Evolutionary conservation across 2,888 invertebrate species (phyloP).

Genomic region (Sminthurides aquaticus): DNA sequence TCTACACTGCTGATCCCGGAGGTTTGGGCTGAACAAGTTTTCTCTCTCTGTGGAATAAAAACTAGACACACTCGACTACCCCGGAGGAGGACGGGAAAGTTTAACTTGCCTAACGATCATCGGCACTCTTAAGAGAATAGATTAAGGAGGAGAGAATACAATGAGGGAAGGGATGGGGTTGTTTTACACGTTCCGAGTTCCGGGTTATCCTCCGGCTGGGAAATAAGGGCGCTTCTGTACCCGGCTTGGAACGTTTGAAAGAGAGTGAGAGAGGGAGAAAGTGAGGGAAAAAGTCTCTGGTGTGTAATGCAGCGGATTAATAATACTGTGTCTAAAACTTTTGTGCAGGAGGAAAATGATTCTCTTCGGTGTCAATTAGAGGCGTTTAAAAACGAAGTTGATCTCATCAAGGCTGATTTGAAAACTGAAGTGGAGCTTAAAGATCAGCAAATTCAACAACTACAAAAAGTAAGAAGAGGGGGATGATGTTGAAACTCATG

Average conservation of each 20-base stretch:
- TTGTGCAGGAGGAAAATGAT: constrained; percentile 72
- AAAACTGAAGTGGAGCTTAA: constrained; percentile 71
- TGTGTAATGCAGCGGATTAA: neutral
- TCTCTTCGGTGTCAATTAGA: constrained; percentile 82
- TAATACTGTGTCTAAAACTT: constrained; percentile 1
- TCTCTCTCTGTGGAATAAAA: too few species aligned
- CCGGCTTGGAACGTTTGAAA: too few species aligned
- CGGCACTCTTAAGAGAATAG: neutral
- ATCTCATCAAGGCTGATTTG: constrained; percentile 72
- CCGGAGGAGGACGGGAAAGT: too few species aligned
- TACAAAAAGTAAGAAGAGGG: constrained; percentile 55
- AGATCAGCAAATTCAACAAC: constrained; percentile 71
- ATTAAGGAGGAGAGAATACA: neutral
- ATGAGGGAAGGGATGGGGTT: neutral
- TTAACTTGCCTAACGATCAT: neutral
- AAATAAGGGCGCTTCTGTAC: too few species aligned
- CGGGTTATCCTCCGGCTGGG: neutral
- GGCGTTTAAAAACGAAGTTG: constrained; percentile 89
- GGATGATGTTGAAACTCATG: too few species aligned
- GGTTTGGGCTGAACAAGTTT: too few species aligned
- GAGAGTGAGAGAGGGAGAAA: too few species aligned
- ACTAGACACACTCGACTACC: too few species aligned
- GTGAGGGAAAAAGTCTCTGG: neutral
- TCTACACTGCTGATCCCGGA: too few species aligned
- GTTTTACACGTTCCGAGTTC: too few species aligned